phyloP scores from a whole-genome alignment of 2,888 invertebrate genomes.

The Dryomyza anilis region DNA sequence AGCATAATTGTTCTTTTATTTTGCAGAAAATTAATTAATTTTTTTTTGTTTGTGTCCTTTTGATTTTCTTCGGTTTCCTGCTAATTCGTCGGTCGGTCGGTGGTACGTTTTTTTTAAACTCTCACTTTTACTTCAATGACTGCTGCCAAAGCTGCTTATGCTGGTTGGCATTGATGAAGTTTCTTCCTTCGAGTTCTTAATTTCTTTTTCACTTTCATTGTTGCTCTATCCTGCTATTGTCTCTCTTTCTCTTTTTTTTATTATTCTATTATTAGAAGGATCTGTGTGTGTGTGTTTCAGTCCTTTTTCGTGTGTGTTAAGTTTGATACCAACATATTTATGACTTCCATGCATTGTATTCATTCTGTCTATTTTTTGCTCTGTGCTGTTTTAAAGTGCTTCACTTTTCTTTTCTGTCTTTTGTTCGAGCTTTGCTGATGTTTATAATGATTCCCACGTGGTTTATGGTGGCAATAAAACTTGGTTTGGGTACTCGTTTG shows the following conservation, averaged over 20 bases:
- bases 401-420: neutral
- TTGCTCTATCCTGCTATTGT: too few relatives aligned
- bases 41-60: conserved; percentile 15
- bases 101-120: neutral
- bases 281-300: conserved; percentile 10
- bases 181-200: conserved; percentile 20
- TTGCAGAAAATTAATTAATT: conserved; percentile 25
- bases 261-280: neutral
- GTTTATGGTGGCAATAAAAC: neutral
- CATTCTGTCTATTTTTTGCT: neutral
- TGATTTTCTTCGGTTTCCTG: conserved; percentile 30
- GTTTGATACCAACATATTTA: neutral
- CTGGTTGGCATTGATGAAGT: conserved; percentile 36
- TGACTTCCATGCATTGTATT: conserved; percentile 1
- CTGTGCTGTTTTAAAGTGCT: neutral
- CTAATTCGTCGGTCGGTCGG: conserved; percentile 21
- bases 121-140: neutral
- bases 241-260: conserved; percentile 1
- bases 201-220: neutral
- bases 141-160: conserved; percentile 24
- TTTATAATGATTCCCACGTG: conserved; percentile 1
- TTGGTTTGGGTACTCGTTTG: neutral
- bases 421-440: neutral
- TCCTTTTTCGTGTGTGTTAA: neutral
- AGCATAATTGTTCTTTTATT: conserved; percentile 26